These are phyloP conservation scores for Eriosoma lanigerum DNA, from an alignment of 1,140 invertebrate genomes.

Conservation along the genomic window DNA sequence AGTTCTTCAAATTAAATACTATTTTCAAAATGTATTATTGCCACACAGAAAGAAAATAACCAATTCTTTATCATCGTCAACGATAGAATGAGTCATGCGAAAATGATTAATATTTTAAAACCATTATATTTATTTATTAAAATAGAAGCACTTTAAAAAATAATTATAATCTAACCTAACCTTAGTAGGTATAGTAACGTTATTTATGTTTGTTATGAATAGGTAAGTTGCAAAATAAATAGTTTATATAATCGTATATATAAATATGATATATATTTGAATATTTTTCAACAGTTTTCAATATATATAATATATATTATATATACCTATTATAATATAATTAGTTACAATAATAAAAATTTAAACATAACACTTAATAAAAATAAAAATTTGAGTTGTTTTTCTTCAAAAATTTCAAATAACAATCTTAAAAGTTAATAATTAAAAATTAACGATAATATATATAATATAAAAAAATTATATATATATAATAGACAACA, in stretches of 20 bases:
- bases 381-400: constrained; percentile 47
- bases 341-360: constrained; percentile 44
- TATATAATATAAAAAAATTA: constrained; percentile 13
- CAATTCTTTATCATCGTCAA: not conserved
- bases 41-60: not conserved
- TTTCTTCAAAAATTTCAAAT: constrained; percentile 34
- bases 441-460: constrained; percentile 40
- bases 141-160: constrained; percentile 11
- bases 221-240: too few species aligned
- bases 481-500: constrained; percentile 45
- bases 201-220: too few species aligned
- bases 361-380: constrained; percentile 50
- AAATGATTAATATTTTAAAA: not conserved
- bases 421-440: constrained; percentile 44
- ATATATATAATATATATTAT: not conserved
- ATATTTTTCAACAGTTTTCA: constrained; percentile 25
- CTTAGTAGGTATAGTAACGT: too few species aligned
- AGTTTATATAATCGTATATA: not conserved
- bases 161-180: too few species aligned
- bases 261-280: constrained; percentile 17
- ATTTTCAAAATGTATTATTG: too few species aligned
- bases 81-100: not conserved
- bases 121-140: not conserved
- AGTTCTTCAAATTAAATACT: too few species aligned
- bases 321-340: not conserved